Evolutionary conservation across 2,797 vertebrate genomes (phyloP).

Genomic region (Margarornis squamiger): DNA sequence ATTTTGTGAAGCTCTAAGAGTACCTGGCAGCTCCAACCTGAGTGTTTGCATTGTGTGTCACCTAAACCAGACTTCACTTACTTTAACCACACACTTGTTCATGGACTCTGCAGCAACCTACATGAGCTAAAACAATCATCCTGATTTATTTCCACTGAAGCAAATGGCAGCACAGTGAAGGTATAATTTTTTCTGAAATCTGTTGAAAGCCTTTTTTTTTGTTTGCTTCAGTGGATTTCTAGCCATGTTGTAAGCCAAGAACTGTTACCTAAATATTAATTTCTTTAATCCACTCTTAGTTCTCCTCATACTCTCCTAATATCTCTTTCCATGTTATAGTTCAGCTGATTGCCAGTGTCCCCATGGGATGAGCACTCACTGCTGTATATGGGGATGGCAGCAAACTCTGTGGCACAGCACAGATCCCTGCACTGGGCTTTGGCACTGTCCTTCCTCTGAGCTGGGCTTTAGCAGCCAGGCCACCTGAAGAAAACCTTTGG

Average conservation of each 20-base stretch:
- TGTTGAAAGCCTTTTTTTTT: background rate
- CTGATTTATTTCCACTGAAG: background rate
- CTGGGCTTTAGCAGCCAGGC: background rate
- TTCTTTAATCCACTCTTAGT: background rate
- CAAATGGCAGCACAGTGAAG: background rate
- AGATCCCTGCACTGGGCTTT: background rate
- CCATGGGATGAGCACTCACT: background rate
- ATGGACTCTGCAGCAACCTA: background rate
- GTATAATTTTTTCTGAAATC: background rate
- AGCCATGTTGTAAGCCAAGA: background rate
- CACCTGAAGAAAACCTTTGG: background rate
- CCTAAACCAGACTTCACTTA: conserved; percentile 4
- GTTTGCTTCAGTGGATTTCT: background rate
- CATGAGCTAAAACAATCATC: background rate
- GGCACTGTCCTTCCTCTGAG: background rate
- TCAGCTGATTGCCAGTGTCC: background rate
- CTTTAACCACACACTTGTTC: background rate
- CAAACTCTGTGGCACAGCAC: background rate
- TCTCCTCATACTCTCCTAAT: background rate
- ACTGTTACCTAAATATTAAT: background rate
- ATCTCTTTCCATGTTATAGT: fast-evolving
- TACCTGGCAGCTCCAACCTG: background rate
- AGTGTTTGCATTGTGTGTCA: background rate
- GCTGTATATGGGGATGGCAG: background rate
- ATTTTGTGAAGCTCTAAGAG: background rate